Conservation (phyloP, 2,888 invertebrate species). For the Acronicta aceris region DNA sequence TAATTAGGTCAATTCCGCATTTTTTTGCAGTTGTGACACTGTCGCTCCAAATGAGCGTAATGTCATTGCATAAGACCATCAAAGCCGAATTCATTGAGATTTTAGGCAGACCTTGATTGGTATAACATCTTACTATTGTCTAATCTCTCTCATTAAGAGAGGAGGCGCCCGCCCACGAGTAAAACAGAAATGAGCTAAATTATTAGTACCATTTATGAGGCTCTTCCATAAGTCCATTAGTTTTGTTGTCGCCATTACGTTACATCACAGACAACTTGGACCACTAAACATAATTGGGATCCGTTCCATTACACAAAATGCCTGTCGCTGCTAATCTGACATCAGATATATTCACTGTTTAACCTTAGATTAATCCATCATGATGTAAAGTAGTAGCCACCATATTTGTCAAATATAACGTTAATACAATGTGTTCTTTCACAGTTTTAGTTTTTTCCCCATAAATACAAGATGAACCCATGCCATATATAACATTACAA, state of each 20-base stretch:
- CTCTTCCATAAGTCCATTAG: conserved; percentile 19
- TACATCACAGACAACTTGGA: conserved; percentile 54
- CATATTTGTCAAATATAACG: conserved; percentile 1
- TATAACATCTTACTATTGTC: not conserved
- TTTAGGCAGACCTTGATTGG: conserved; percentile 1
- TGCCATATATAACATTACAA: too few relatives aligned
- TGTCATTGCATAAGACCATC: too few relatives aligned
- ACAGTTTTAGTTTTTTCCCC: too few relatives aligned
- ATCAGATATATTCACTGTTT: conserved; percentile 43
- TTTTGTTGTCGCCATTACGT: conserved; percentile 42
- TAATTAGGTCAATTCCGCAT: too few relatives aligned
- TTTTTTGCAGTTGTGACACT: too few relatives aligned
- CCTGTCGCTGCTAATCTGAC: conserved; percentile 55
- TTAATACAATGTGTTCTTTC: not conserved
- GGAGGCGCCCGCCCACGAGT: too few relatives aligned
- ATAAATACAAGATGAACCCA: too few relatives aligned
- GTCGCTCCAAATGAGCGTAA: too few relatives aligned
- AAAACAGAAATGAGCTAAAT: not conserved
- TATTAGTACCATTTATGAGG: conserved; percentile 15
- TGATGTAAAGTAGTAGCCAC: not conserved
- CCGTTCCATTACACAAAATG: conserved; percentile 62
- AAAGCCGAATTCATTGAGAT: too few relatives aligned
- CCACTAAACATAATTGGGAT: conserved; percentile 61
- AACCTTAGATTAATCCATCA: conserved; percentile 1
- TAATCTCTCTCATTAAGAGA: too few relatives aligned